A percentile compares a stretch with the other conserved stretches of the same genome.
phyloP scores from a whole-genome alignment of 2,113 vertebrate species.

The Cololabis saira region DNA sequence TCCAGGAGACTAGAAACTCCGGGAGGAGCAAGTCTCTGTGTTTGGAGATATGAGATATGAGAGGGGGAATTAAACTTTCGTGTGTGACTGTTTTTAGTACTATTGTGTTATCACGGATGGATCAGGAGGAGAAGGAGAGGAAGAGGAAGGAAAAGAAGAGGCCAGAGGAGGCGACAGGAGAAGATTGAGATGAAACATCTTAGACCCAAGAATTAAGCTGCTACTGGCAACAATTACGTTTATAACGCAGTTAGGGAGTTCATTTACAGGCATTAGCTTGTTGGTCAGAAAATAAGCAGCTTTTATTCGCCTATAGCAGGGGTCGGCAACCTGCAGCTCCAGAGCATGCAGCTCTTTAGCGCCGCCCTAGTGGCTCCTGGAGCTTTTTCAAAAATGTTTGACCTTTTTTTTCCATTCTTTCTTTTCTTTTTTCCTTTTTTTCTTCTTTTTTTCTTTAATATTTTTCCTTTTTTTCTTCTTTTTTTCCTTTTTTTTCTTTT shows the following conservation, averaged over 20 bases:
- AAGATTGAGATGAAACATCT: slow-evolving; percentile 11
- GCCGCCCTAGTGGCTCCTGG: too few relatives aligned
- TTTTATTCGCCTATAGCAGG: neutral
- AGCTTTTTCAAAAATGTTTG: too few relatives aligned
- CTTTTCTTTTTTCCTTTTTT: too few relatives aligned
- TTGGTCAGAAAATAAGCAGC: neutral
- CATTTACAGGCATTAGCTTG: neutral
- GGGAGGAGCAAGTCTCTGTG: slow-evolving; percentile 28
- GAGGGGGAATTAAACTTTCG: slow-evolving; percentile 34
- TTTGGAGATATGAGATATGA: slow-evolving; percentile 1
- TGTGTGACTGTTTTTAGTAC: slow-evolving; percentile 24
- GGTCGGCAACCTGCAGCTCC: too few relatives aligned
- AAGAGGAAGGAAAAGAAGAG: slow-evolving; percentile 9
- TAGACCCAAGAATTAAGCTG: neutral
- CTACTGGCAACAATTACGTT: neutral
- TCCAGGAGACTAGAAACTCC: slow-evolving; percentile 61
- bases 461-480: too few relatives aligned
- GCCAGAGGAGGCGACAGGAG: slow-evolving; percentile 9
- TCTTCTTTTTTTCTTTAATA: too few relatives aligned
- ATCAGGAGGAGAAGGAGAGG: slow-evolving; percentile 16
- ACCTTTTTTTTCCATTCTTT: too few relatives aligned
- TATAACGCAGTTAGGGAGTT: neutral
- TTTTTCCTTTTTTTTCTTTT: too few relatives aligned
- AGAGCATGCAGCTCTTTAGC: too few relatives aligned
- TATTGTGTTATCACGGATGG: slow-evolving; percentile 43